Conservation (phyloP, 2,113 vertebrate species). For the Pelvicachromis taeniatus region DNA sequence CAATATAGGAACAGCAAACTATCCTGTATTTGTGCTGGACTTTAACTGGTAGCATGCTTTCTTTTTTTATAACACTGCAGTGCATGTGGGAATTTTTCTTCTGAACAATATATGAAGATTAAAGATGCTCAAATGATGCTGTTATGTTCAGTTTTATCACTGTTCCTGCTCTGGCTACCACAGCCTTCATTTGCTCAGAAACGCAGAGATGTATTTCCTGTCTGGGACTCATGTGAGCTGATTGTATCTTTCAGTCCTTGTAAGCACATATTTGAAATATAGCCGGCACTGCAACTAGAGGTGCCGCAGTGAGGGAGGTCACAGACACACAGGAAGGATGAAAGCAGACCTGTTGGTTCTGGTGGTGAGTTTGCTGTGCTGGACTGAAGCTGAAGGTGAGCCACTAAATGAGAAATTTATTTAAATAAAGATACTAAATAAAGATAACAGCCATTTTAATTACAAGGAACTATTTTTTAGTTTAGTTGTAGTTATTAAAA, state of each 20-base stretch:
- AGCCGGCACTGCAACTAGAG: background rate
- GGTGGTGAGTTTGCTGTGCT: background rate
- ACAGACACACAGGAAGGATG: background rate
- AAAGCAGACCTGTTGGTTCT: background rate
- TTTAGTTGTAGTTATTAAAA: background rate
- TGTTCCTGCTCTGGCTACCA: background rate
- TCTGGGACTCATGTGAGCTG: background rate
- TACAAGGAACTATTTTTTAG: background rate
- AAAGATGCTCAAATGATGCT: background rate
- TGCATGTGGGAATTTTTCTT: background rate
- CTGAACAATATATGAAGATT: rapidly evolving
- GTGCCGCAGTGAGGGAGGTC: background rate
- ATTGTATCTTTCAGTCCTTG: background rate
- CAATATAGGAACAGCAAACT: background rate
- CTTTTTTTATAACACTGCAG: background rate
- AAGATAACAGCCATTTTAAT: background rate
- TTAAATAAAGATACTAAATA: background rate
- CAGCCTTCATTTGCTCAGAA: background rate
- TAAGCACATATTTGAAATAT: background rate
- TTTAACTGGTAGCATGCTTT: background rate
- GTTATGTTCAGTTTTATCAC: background rate
- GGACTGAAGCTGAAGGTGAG: conserved; percentile 14
- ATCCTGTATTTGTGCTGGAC: background rate
- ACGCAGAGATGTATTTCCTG: background rate
- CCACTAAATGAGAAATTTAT: background rate